Evolutionary conservation across 2,113 vertebrate species (phyloP), one percentile per base, ranked within the genome.

Genomic region (Origma solitaria): DNA sequence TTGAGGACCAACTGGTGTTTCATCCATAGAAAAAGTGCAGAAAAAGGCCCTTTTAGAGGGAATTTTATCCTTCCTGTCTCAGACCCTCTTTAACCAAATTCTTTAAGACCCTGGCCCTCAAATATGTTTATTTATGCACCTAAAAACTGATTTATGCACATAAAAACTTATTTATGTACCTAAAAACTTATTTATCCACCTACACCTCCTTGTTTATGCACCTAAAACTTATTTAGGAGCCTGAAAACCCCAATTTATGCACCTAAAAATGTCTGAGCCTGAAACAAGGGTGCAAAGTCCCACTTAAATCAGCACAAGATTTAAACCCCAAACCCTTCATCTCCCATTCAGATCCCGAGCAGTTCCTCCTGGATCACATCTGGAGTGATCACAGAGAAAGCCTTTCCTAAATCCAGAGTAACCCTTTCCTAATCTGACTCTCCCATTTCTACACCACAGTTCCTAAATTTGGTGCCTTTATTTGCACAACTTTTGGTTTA

Each of bases 291-390:
- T 45, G 68, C 7, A 19, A 56, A 49, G 3, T 25, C 31, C 45
- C 28, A 7, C 33, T 10, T 7, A 53, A 54, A 54, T 1, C 2
- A 1, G 22, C 44, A 12, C 11, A 21, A 37, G 28, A 38, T 15
- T 0, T 9, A 9, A 70, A 37, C 10, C 7, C 28, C 28, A 23
- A 37, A 40, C 22, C 42, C 24, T 13, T 7, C 18, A 8, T 14
- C 11, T 31, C 38, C 57, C n/a, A 8, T 16, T 44, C 8, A 2
- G 15, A 35, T 9, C 15, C 54, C 38, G 28, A 0, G 4, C 18
- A 33, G 18, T 28, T 75, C n/a, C 54, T 45, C n/a, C 60, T 45
- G 56, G 19, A 5, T 15, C 16, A 3, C 15, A 0, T 8, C 38
- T 13, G 38, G 37, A 35, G 18, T 5, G 15, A 5, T 28, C 37